These are phyloP conservation scores for Timandra comae DNA, from an alignment of 2,888 invertebrate genomes.

Conservation along the genomic window DNA sequence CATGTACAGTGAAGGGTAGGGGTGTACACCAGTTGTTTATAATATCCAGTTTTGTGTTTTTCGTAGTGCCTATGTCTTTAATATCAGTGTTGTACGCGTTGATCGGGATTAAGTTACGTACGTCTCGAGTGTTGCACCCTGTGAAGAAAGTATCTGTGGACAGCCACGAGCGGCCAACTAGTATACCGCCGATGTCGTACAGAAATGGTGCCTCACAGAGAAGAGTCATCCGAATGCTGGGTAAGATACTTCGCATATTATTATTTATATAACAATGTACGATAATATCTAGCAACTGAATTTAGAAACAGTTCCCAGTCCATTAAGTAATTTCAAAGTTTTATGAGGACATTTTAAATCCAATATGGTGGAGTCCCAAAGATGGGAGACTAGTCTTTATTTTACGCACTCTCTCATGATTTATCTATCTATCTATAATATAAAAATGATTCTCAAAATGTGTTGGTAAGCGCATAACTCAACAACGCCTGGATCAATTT, in stretches of 20 bases:
- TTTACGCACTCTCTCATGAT: no score
- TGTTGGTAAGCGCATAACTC: no score
- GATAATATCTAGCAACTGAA: no score
- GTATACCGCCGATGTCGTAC: constrained; percentile 55
- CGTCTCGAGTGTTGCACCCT: constrained; percentile 78
- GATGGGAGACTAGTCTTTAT: no score
- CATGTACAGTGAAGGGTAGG: constrained; percentile 78
- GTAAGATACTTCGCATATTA: constrained; percentile 70
- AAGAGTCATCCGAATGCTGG: constrained; percentile 87
- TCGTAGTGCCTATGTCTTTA: constrained; percentile 90
- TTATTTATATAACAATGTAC: no score
- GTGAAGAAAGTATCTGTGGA: constrained; percentile 73
- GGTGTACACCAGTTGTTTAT: constrained; percentile 84
- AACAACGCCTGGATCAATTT: no score
- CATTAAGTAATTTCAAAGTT: no score
- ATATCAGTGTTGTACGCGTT: constrained; percentile 88
- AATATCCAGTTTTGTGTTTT: constrained; percentile 88
- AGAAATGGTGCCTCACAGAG: constrained; percentile 76
- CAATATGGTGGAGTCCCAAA: no score
- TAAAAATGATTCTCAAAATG: no score
- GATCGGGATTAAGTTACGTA: constrained; percentile 83
- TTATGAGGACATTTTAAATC: no score
- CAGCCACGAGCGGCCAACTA: constrained; percentile 50
- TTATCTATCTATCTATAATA: no score
- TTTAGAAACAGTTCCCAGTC: no score